Conservation (phyloP, 1,140 invertebrate species). For the Caerostris darwini region DNA sequence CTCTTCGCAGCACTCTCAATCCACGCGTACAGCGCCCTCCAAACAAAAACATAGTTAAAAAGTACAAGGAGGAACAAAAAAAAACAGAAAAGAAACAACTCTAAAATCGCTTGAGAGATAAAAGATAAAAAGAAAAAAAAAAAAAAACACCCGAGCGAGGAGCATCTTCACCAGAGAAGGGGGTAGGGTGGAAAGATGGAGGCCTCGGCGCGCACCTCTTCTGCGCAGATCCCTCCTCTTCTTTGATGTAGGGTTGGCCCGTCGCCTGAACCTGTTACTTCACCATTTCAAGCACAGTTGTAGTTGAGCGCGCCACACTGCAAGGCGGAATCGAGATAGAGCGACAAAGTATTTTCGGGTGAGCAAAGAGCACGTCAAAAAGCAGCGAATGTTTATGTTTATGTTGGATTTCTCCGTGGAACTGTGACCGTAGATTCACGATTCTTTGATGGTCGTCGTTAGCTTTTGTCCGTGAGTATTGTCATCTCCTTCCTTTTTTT, state of each 20-base stretch:
- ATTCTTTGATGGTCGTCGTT: slow-evolving; percentile 53
- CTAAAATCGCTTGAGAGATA: not conserved
- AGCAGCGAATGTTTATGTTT: slow-evolving; percentile 33
- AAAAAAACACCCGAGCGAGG: not conserved
- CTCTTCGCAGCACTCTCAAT: not conserved
- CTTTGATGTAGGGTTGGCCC: not conserved
- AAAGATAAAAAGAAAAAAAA: not conserved
- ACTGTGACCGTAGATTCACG: not conserved
- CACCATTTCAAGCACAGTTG: not conserved
- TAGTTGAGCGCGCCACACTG: not conserved
- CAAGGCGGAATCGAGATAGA: not conserved
- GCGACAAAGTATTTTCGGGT: too few relatives aligned
- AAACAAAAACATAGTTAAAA: not conserved
- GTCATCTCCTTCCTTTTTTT: not conserved
- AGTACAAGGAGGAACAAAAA: not conserved
- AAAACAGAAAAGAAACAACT: not conserved
- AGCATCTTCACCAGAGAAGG: not conserved
- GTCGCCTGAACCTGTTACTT: slow-evolving; percentile 41
- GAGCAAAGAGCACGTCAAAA: not conserved
- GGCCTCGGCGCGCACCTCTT: not conserved
- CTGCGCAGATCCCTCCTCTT: slow-evolving; percentile 67
- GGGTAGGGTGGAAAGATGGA: not conserved
- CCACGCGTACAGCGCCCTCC: not conserved
- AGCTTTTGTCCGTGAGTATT: slow-evolving; percentile 54
- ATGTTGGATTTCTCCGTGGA: slow-evolving; percentile 38